Evolutionary conservation across 2,797 vertebrate genomes (phyloP), one percentile per base, ranked within the genome.

Genomic region (Falco columbarius): DNA sequence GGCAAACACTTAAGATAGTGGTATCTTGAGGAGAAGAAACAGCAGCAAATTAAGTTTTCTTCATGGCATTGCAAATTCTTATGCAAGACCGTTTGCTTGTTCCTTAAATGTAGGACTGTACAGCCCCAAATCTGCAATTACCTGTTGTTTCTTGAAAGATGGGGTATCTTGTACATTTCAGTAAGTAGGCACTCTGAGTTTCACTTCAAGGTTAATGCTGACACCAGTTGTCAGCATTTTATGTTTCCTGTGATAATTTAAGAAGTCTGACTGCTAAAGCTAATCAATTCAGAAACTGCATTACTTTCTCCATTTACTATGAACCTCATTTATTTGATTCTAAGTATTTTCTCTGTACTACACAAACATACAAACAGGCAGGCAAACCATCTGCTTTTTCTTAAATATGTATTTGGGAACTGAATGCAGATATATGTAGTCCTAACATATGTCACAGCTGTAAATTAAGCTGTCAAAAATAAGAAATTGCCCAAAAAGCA

Each of bases 31-130:
- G 52, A 77, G 38, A 77, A 81, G 51, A 22, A 75, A 23, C 40
- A 88, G 71, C 11, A 75, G 17, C 19, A 24, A 26, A 59, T 62
- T 32, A 70, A 61, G 14, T 67, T 74, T 77, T 58, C 52, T 71
- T 58, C 1, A 2, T 36, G 36, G 51, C 38, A 68, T 15, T 65
- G 55, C 29, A 84, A 81, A 81, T 55, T 67, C 47, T 74, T 68
- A 44, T 2, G 26, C 0, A 5, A 80, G 58, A 65, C 9, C 0
- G 0, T 72, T 68, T n/a, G 27, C 2, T 9, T 65, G 12, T n/a
- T 89, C 77, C 36, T 61, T 74, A 84, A 49, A 46, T 2, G 8
- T n/a, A 30, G 46, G 56, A 63, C 24, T 54, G 38, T 12, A 40
- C 19, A 73, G 40, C 10, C 32, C 3, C 9, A 74, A 63, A 74